Conservation (phyloP, 2,797 vertebrate genomes). For the Pseudochirops corinnae region DNA sequence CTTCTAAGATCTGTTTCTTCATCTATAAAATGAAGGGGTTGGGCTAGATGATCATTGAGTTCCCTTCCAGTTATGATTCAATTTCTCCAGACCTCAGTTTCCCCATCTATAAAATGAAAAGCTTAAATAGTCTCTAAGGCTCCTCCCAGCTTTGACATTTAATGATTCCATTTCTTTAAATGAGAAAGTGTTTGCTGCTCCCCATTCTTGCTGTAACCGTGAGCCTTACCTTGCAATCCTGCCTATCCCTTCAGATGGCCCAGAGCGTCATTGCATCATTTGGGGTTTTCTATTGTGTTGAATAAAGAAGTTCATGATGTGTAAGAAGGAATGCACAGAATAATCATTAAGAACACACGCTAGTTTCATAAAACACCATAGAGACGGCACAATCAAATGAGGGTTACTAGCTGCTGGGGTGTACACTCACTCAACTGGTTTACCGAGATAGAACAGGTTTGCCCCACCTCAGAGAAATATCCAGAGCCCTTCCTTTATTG, state of each 20-base stretch:
- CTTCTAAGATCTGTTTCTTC: not conserved
- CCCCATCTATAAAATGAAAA: not conserved
- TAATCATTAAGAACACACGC: not conserved
- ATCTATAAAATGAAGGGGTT: not conserved
- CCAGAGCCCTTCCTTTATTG: constrained; percentile 75
- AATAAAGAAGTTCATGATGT: not conserved
- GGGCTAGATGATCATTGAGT: not conserved
- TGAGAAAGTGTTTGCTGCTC: not conserved
- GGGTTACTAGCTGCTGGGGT: constrained; percentile 30
- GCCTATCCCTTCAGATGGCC: constrained; percentile 4
- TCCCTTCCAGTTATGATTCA: not conserved
- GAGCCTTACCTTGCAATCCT: not conserved
- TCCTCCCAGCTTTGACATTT: not conserved
- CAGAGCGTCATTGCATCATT: not conserved
- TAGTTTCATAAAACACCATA: constrained; percentile 58
- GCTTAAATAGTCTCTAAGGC: not conserved
- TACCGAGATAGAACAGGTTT: constrained; percentile 70
- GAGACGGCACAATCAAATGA: constrained; percentile 46
- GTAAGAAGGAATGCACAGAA: not conserved
- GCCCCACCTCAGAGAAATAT: constrained; percentile 80
- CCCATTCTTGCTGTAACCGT: not conserved
- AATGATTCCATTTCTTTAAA: not conserved
- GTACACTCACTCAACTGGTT: constrained; percentile 76
- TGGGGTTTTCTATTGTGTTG: constrained; percentile 24
- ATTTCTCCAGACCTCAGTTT: not conserved